Percentiles rank a stretch among this genome's conserved stretches.
Evolutionary conservation across 2,888 invertebrate species (phyloP).

Genomic region (Cinara cedri): DNA sequence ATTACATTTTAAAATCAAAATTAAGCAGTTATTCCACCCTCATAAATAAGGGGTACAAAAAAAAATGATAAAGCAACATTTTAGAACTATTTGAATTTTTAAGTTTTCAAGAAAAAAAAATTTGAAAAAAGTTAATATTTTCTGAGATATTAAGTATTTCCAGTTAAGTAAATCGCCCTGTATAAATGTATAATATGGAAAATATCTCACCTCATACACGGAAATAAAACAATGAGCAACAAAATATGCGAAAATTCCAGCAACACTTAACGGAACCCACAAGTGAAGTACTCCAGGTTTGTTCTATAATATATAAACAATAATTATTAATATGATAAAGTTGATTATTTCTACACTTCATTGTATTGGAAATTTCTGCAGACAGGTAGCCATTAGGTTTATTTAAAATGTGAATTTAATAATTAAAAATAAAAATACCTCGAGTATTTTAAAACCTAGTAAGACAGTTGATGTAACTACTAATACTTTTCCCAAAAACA

Average conservation of each 20-base stretch:
- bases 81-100: too few species aligned
- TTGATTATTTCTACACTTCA: too few species aligned
- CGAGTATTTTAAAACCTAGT: slow-evolving; percentile 69
- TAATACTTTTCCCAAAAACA: slow-evolving; percentile 73
- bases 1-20: too few species aligned
- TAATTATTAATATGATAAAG: slow-evolving; percentile 19
- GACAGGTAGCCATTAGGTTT: not conserved
- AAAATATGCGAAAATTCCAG: slow-evolving; percentile 72
- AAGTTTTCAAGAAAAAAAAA: too few species aligned
- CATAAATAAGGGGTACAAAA: too few species aligned
- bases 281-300: slow-evolving; percentile 68
- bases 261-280: slow-evolving; percentile 70
- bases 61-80: too few species aligned
- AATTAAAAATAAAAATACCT: slow-evolving; percentile 63
- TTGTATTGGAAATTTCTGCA: not conserved
- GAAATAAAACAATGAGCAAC: slow-evolving; percentile 76
- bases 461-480: slow-evolving; percentile 71
- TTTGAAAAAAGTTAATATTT: too few species aligned
- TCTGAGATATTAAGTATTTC: too few species aligned
- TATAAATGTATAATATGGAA: too few species aligned
- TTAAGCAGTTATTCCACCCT: too few species aligned
- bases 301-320: slow-evolving; percentile 62
- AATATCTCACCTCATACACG: slow-evolving; percentile 73
- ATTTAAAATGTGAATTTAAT: not conserved
- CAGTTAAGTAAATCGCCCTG: too few species aligned